Evolutionary conservation across 1,140 invertebrate genomes (phyloP).

Genomic region (Drosophila paulistorum): DNA sequence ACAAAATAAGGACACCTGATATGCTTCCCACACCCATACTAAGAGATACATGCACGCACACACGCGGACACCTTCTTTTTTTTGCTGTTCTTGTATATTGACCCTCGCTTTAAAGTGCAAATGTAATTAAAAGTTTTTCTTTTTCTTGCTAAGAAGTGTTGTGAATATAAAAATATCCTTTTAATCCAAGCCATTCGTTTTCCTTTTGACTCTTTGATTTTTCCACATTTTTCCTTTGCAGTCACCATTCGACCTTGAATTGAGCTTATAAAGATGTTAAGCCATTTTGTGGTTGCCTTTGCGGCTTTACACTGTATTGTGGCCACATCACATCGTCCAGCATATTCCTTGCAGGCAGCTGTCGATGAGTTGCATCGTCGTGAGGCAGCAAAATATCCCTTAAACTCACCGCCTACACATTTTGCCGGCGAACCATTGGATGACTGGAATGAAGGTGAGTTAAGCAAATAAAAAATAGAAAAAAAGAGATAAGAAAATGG

Average conservation of each 20-base stretch:
- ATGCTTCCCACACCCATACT: slow-evolving; percentile 11
- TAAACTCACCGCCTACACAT: slow-evolving; percentile 67
- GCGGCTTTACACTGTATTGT: slow-evolving; percentile 38
- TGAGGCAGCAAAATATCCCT: slow-evolving; percentile 76
- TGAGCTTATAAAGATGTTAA: slow-evolving; percentile 9
- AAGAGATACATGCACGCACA: background rate
- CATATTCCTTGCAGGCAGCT: slow-evolving; percentile 78
- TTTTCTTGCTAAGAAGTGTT: slow-evolving; percentile 54
- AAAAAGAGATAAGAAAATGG: slow-evolving; percentile 14
- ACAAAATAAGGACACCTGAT: slow-evolving; percentile 40
- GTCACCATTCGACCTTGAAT: slow-evolving; percentile 20
- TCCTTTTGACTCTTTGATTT: slow-evolving; percentile 3
- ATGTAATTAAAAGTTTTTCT: slow-evolving; percentile 74
- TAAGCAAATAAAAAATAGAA: background rate
- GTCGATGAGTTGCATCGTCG: slow-evolving; percentile 79
- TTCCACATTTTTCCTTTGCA: slow-evolving; percentile 2
- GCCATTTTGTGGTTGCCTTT: slow-evolving; percentile 16
- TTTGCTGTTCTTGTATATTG: slow-evolving; percentile 6
- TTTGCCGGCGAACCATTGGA: slow-evolving; percentile 48
- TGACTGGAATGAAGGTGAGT: slow-evolving; percentile 81
- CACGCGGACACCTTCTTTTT: background rate
- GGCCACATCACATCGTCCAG: slow-evolving; percentile 62
- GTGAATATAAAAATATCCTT: slow-evolving; percentile 51
- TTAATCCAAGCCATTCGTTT: slow-evolving; percentile 29
- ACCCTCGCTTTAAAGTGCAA: slow-evolving; percentile 64